Percentiles rank a stretch among this genome's conserved stretches.
Conservation (phyloP, 2,113 vertebrate species). For the Onychostruthus taczanowskii region DNA sequence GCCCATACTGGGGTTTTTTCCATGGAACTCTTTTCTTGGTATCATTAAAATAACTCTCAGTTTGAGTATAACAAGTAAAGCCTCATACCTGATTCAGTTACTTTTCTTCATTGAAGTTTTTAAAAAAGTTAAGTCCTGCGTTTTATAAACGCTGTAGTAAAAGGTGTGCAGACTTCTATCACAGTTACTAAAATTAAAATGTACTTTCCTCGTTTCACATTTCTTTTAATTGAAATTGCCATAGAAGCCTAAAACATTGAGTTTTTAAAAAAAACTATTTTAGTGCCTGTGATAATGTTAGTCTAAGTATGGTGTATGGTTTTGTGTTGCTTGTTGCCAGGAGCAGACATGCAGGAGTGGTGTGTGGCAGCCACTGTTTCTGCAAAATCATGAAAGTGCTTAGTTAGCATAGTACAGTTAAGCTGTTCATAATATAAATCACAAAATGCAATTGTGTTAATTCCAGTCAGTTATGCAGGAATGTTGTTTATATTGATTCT, state of each 20-base stretch:
- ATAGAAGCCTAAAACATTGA: neutral
- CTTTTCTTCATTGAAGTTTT: neutral
- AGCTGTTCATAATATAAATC: neutral
- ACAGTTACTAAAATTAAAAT: neutral
- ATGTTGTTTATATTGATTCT: neutral
- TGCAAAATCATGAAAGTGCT: neutral
- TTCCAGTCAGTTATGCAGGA: neutral
- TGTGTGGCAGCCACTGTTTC: neutral
- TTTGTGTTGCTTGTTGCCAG: neutral
- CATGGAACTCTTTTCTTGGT: neutral
- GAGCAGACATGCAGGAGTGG: neutral
- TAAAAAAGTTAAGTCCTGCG: accelerated
- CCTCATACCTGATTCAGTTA: neutral
- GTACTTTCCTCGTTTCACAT: accelerated
- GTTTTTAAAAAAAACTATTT: neutral
- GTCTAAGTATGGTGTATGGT: neutral
- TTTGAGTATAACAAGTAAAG: neutral
- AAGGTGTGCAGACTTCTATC: accelerated
- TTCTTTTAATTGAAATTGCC: neutral
- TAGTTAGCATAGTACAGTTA: neutral
- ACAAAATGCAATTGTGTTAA: neutral
- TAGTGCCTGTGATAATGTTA: accelerated
- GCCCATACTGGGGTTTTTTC: neutral
- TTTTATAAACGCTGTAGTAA: accelerated
- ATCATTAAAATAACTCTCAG: neutral